These are phyloP conservation scores for Nothoprocta perdicaria DNA, from an alignment of 2,113 vertebrate species.

Conservation along the genomic window DNA sequence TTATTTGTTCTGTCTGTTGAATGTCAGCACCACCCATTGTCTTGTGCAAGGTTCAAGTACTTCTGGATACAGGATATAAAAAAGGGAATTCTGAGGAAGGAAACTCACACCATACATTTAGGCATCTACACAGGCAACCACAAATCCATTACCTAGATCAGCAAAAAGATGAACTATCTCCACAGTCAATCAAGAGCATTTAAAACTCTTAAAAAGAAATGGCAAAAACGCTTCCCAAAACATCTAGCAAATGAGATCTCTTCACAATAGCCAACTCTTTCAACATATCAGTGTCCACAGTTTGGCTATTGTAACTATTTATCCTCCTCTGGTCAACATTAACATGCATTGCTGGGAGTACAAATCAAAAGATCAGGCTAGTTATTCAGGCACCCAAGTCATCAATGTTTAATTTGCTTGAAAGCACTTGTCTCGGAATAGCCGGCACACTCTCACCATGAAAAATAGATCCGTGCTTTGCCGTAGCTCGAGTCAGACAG, in stretches of 20 bases:
- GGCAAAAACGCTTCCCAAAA: not conserved
- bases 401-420: conserved; percentile 44
- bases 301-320: not conserved
- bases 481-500: not conserved
- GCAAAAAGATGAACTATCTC: not conserved
- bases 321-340: not conserved
- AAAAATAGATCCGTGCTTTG: not conserved
- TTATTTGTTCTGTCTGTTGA: not conserved
- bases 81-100: not conserved
- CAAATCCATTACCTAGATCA: not conserved
- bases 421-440: conserved; percentile 31
- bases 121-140: not conserved
- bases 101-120: not conserved
- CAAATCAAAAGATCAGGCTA: conserved; percentile 11
- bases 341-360: not conserved
- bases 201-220: not conserved
- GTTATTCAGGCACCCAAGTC: conserved; percentile 1
- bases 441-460: not conserved
- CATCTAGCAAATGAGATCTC: not conserved
- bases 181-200: not conserved
- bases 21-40: not conserved
- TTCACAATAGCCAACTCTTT: not conserved
- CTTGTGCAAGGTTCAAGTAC: not conserved
- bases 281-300: not conserved
- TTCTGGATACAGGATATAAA: not conserved